Evolutionary conservation across 1,140 invertebrate genomes (phyloP), one percentile per base, ranked within the genome.

Genomic region (Drosophila simulans): DNA sequence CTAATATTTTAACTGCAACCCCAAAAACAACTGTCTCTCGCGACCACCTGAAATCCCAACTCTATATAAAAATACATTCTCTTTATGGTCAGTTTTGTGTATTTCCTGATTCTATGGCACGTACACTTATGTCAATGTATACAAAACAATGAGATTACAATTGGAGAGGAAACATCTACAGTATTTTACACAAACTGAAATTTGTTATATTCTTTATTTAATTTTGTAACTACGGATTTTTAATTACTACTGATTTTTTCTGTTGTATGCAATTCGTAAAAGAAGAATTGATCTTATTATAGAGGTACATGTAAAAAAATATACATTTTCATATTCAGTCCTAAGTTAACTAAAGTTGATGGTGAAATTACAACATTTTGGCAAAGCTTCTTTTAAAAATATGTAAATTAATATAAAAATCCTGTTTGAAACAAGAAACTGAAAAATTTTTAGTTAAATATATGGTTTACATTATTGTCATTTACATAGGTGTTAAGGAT

Each of bases 71-170:
- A 45, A 57, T 43, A 56, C n/a, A 25, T 39, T 49, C 71, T 0
- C 39, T 62, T 43, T 52, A 79, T 59, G 64, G 27, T 77, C 51
- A 71, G 46, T 49, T 76, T 89, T 80, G 63, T 86, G 79, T 88
- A 82, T 79, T 53, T 81, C 60, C 54, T 52, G 65, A 45, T 83
- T 53, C 73, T 84, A 90, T 91, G 85, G 82, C 90, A 91, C 90
- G 80, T 82, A 77, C 43, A 25, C 63, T 76, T 83, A 77, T 46
- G 46, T 43, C 11, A 22, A 45, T 57, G 49, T 49, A 49, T 46
- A 49, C 77, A 71, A 42, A 83, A 83, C 75, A 86, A 89, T 91
- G 90, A 91, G 90, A 91, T 90, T 91, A 80, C 72, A 63, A 45
- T 45, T 64, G 45, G 48, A 46, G 46, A 27, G 15, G 55, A 56